These are phyloP conservation scores for Pterocles burchelli DNA, from an alignment of 2,113 vertebrate genomes.

Conservation along the genomic window DNA sequence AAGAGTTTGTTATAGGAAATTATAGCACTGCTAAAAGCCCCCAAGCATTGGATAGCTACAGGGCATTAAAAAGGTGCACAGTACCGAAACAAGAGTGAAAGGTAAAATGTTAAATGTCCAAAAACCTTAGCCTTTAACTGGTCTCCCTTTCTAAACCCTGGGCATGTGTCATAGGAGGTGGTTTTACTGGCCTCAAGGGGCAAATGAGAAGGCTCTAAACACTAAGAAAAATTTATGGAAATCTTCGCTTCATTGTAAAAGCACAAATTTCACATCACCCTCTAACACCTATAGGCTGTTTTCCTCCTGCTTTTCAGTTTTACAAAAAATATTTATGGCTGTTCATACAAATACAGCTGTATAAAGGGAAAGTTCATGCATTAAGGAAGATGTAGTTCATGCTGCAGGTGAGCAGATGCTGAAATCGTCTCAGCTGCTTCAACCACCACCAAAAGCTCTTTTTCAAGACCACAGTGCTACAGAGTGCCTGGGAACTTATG, in stretches of 20 bases:
- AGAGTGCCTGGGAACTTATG: constrained; percentile 22
- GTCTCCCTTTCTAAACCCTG: background rate
- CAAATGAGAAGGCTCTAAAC: background rate
- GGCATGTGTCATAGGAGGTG: background rate
- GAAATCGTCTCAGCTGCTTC: background rate
- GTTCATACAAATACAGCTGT: background rate
- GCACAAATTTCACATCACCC: background rate
- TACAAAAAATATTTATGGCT: background rate
- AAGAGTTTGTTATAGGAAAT: background rate
- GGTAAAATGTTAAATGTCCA: background rate
- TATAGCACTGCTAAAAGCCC: background rate
- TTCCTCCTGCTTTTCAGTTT: background rate
- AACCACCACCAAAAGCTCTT: background rate
- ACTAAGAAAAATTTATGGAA: background rate
- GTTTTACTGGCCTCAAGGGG: background rate
- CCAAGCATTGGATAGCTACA: background rate
- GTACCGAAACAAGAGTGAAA: background rate
- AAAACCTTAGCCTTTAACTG: background rate
- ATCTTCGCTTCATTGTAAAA: background rate
- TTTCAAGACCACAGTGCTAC: background rate
- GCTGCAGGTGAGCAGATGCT: background rate
- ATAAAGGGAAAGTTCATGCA: background rate
- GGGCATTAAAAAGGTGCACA: background rate
- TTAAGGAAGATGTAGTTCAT: background rate
- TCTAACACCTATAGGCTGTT: background rate